Evolutionary conservation across 2,888 invertebrate genomes (phyloP), one percentile per base, ranked within the genome.

Genomic region (Sialis fuliginosa): DNA sequence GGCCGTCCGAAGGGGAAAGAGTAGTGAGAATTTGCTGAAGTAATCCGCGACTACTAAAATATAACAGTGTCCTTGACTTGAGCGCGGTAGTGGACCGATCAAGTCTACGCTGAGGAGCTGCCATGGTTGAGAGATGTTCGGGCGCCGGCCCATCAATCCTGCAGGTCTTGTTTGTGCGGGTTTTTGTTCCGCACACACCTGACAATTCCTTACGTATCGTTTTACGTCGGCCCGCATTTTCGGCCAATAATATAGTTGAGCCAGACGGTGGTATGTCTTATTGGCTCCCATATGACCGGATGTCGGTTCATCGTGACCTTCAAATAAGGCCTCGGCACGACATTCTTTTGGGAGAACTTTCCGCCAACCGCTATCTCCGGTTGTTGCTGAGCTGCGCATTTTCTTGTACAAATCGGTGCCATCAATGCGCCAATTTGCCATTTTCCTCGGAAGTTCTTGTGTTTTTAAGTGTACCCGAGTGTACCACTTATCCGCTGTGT

Each of bases 191-290:
- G 22, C 10, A 10, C 35, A 56, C 1, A 41, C 42, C 6, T 35
- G 6, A 37, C 55, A 56, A 4, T 10, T 33, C 3, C 47, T 30
- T 1, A 56, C 53, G 32, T 48, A 54, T 0, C 37, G 42, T 1
- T 45, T 48, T 1, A 55, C 42, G 31, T 55, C 54, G 5, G 40
- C 6, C 22, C 45, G 41, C 51, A 55, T 52, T 8, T 48, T 32
- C 2, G 56, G 56, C 57, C 55, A 57, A 39, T 50, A 57, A 39
- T 50, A 55, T 5, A 33, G 30, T 8, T 44, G 3, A 1, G 44
- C 8, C 6, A 51, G 33, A 6, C 54, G 42, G 1, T 45, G 39
- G 6, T 43, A 51, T 0, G 54, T 54, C 31, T 54, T 55, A 1
- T 49, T 47, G 1, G 48, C 46, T 0, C 55, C 53, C 2, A 51